Percentiles rank a stretch among this genome's conserved stretches.
These are phyloP conservation scores for Pogonomyrmex barbatus DNA, from an alignment of 1,140 invertebrate genomes.

Conservation along the genomic window DNA sequence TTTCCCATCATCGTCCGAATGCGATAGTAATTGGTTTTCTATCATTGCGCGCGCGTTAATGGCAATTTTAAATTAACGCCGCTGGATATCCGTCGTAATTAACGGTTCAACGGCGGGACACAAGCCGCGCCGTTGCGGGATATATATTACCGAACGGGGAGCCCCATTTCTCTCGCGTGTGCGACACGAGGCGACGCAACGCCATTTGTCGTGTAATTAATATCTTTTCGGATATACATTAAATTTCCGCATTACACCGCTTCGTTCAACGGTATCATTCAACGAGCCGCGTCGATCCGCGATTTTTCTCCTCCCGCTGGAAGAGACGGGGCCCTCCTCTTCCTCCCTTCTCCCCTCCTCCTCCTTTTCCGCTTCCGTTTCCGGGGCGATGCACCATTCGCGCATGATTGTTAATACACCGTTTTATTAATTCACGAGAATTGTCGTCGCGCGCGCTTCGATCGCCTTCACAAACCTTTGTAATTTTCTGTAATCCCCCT, in stretches of 20 bases:
- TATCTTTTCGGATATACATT: slow-evolving; percentile 12
- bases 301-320: slow-evolving; percentile 19
- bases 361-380: slow-evolving; percentile 49
- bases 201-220: slow-evolving; percentile 39
- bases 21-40: slow-evolving; percentile 54
- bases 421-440: slow-evolving; percentile 62
- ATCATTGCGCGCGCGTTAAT: slow-evolving; percentile 40
- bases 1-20: slow-evolving; percentile 26
- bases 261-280: background rate
- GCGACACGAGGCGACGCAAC: background rate
- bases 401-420: slow-evolving; percentile 52
- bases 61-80: slow-evolving; percentile 50
- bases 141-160: background rate
- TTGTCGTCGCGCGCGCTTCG: slow-evolving; percentile 15
- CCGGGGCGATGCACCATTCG: background rate
- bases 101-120: slow-evolving; percentile 34
- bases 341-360: background rate
- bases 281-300: slow-evolving; percentile 1
- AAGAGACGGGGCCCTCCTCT: background rate
- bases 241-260: slow-evolving; percentile 4
- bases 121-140: background rate
- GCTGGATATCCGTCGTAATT: slow-evolving; percentile 36
- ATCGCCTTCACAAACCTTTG: background rate
- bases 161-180: background rate
- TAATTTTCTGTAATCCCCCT: background rate